phyloP scores from a whole-genome alignment of 1,140 invertebrate genomes.

The Diorhabda sublineata region DNA sequence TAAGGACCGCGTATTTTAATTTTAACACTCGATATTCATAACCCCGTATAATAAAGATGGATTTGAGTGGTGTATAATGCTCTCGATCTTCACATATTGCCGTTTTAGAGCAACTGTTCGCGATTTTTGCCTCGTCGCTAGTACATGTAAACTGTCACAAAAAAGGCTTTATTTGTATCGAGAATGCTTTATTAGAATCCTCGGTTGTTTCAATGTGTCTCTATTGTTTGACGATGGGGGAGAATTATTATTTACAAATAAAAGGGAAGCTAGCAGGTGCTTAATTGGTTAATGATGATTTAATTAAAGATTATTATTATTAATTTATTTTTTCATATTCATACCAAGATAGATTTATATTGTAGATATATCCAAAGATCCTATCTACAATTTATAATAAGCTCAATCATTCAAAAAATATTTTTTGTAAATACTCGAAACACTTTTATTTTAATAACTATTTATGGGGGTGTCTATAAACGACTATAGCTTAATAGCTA shows the following conservation, averaged over 20 bases:
- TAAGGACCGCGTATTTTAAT: conserved; percentile 43
- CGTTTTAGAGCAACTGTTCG: conserved; percentile 37
- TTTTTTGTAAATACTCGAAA: no score
- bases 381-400: no score
- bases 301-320: no score
- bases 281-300: neutral
- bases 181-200: neutral
- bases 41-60: conserved; percentile 43
- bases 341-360: no score
- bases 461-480: no score
- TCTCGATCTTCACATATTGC: conserved; percentile 34
- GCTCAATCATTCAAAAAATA: no score
- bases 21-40: conserved; percentile 45
- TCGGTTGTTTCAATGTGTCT: neutral
- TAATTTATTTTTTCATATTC: no score
- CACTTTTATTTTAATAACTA: no score
- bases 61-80: conserved; percentile 38
- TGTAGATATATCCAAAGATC: no score
- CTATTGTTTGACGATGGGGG: neutral
- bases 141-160: conserved; percentile 2
- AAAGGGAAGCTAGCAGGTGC: conserved; percentile 1
- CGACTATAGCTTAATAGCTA: no score
- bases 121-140: conserved; percentile 1
- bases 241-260: neutral
- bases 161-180: conserved; percentile 2